These are phyloP conservation scores for Tromatobia lineatoria DNA, from an alignment of 2,888 invertebrate genomes.

Conservation along the genomic window DNA sequence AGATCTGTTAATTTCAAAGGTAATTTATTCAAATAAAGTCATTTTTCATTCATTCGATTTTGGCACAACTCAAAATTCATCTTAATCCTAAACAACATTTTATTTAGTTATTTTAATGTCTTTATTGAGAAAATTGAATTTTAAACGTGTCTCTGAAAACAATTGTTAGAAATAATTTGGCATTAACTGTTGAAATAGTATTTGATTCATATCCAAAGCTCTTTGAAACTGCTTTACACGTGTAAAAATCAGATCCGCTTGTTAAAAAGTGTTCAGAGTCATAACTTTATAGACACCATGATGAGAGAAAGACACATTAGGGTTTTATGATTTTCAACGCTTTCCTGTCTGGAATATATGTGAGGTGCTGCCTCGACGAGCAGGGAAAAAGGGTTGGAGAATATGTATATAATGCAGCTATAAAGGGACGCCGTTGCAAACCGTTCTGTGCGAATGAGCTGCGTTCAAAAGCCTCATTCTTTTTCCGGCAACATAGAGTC, in stretches of 20 bases:
- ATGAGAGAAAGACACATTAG: not conserved
- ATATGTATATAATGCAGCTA: not conserved
- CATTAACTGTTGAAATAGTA: not conserved
- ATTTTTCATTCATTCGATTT: no score
- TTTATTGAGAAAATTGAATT: no score
- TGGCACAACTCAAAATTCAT: no score
- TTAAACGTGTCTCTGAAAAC: not conserved
- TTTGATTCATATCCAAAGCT: not conserved
- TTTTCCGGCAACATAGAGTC: conserved; percentile 71
- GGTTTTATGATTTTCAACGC: conserved; percentile 2
- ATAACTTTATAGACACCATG: not conserved
- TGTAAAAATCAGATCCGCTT: conserved; percentile 9
- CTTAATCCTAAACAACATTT: no score
- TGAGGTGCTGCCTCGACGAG: conserved; percentile 40
- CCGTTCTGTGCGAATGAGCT: conserved; percentile 61
- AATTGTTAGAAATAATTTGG: not conserved
- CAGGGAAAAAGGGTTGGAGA: conserved; percentile 16
- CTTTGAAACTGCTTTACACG: not conserved
- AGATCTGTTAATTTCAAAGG: no score
- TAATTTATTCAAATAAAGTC: no score
- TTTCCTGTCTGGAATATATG: conserved; percentile 5
- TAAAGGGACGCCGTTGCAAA: conserved; percentile 1
- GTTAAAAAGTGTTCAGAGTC: not conserved
- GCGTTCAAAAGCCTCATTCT: conserved; percentile 34
- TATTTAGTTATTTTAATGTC: no score